phyloP scores from a whole-genome alignment of 2,888 invertebrate species.

The Drosophila conformis region DNA sequence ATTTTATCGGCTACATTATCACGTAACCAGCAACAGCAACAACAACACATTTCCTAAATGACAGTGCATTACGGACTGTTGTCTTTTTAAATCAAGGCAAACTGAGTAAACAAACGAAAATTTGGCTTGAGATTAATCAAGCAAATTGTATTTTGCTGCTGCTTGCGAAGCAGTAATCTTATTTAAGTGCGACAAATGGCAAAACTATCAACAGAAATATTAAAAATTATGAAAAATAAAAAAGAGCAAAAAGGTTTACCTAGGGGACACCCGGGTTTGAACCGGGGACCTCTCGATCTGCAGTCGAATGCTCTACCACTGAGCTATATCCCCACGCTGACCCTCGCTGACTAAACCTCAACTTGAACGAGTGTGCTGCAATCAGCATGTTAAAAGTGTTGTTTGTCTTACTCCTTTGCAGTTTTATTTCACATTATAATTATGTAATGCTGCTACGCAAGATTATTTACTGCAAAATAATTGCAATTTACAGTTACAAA shows the following conservation, averaged over 20 bases:
- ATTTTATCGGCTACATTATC: constrained; percentile 56
- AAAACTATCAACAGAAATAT: not conserved
- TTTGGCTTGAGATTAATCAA: constrained; percentile 15
- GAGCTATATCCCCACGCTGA: constrained; percentile 73
- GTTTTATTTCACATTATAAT: constrained; percentile 2
- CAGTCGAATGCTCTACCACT: constrained; percentile 81
- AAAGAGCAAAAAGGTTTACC: not conserved
- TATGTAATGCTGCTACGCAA: constrained; percentile 3
- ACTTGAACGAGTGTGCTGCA: not conserved
- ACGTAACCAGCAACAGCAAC: constrained; percentile 35
- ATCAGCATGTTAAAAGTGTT: not conserved
- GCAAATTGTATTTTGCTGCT: not conserved
- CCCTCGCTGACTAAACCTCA: constrained; percentile 6
- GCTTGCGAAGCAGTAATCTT: not conserved
- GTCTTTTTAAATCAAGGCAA: constrained; percentile 25
- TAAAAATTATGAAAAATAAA: constrained; percentile 17
- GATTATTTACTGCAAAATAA: not conserved
- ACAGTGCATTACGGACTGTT: constrained; percentile 27
- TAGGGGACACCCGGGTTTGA: constrained; percentile 80
- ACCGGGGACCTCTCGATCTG: constrained; percentile 82
- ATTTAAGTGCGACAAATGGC: not conserved
- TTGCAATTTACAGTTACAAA: not conserved
- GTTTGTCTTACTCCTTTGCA: not conserved
- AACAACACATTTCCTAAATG: constrained; percentile 44
- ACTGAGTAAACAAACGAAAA: constrained; percentile 13